Evolutionary conservation across 35 echinoderm and acorn worm genomes (phyloP).

Genomic region (Hemicentrotus pulcherrimus): DNA sequence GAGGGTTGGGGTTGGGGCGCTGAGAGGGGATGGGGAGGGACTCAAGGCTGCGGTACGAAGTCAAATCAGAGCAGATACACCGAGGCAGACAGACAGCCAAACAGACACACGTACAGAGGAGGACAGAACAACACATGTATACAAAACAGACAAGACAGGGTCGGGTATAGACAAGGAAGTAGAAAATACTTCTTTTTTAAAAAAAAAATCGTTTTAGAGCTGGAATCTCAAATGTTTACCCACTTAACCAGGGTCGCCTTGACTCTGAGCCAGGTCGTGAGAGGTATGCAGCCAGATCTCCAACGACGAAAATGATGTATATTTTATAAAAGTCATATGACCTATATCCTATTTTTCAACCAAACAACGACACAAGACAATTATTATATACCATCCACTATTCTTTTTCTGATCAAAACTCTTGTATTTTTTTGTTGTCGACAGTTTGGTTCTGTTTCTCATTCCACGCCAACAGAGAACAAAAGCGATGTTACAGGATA

Average conservation of each 20-base stretch:
- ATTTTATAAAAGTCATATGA: not conserved
- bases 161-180: not conserved
- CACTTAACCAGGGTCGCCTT: not conserved
- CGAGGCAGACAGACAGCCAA: too few species aligned
- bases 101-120: too few species aligned
- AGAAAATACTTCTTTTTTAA: not conserved
- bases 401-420: too few species aligned
- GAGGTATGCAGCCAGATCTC: not conserved
- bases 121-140: too few species aligned
- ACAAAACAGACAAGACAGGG: not conserved
- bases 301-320: not conserved
- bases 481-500: too few species aligned
- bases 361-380: not conserved
- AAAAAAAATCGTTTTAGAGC: not conserved
- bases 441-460: too few species aligned
- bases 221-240: not conserved
- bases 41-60: too few species aligned
- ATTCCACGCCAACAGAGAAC: too few species aligned
- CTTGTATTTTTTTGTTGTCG: too few species aligned
- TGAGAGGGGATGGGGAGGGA: too few species aligned
- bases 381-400: not conserved
- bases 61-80: too few species aligned
- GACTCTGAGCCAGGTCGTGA: not conserved
- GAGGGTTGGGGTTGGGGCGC: too few species aligned
- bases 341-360: not conserved